phyloP scores from a whole-genome alignment of 2,113 vertebrate genomes.

The Morphnarchus princeps region DNA sequence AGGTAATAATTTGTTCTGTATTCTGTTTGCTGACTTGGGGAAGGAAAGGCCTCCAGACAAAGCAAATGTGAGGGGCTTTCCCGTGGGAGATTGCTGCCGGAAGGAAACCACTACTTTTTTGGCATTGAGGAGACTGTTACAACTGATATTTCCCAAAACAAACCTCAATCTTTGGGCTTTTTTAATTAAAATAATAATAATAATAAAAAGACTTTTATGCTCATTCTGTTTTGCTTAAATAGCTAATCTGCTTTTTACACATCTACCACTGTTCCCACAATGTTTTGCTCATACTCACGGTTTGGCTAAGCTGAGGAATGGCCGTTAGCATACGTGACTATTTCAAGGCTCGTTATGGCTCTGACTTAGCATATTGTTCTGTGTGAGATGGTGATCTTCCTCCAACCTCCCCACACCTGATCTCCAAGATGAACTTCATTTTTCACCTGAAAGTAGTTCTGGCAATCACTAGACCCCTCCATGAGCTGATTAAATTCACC shows the following conservation, averaged over 20 bases:
- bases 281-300: not conserved
- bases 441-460: not conserved
- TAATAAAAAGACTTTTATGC: not conserved
- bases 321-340: not conserved
- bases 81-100: not conserved
- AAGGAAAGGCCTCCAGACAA: not conserved
- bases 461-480: not conserved
- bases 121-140: not conserved
- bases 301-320: not conserved
- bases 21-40: rapidly evolving
- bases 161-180: not conserved
- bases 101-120: not conserved
- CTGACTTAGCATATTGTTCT: not conserved
- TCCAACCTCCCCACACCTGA: not conserved
- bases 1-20: not conserved
- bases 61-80: not conserved
- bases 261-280: not conserved
- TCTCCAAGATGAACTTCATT: not conserved
- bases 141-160: not conserved
- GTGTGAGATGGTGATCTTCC: not conserved
- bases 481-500: not conserved
- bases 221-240: not conserved
- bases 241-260: not conserved
- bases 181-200: not conserved
- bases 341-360: not conserved